Evolutionary conservation across 2,888 invertebrate species (phyloP), one percentile per base, ranked within the genome.

Genomic region (Portevinia maculata): DNA sequence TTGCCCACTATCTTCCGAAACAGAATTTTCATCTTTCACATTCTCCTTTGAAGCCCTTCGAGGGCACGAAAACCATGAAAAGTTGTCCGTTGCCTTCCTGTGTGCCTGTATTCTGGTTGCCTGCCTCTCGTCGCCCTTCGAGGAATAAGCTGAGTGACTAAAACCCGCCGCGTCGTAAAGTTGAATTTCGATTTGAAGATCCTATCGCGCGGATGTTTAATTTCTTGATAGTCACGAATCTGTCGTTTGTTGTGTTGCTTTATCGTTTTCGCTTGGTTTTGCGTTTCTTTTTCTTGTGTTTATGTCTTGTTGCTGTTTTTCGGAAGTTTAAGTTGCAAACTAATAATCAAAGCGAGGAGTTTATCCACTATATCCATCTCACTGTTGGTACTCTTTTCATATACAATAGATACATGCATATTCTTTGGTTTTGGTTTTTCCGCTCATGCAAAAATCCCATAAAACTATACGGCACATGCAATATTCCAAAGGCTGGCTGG

Each of bases 201-300:
- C 65, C 71, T 83, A 83, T 83, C 81, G 81, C 81, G 81, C 81
- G 76, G 81, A 83, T 83, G 81, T 83, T 83, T 83, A 83, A 83
- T 83, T 83, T 83, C 81, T 83, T 76, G 81, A 83, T 83, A 83
- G 81, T 83, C 81, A 83, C 81, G 81, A 83, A 83, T 83, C 81
- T 83, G 81, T 83, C 81, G 81, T 76, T 83, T 71, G 73, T 73
- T 79, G 73, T 73, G 79, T 73, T 71, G 65, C 53, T 70, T 60
- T 76, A 53, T 76, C 62, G 70, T 46, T 52, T 53, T 44, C 44
- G 37, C 5, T 28, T 55, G 3, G 8, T 41, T 71, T 71, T 41
- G 28, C 9, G 41, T 17, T 28, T 32, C n/a, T 0, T 37, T 39
- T 9, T 37, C 1, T 15, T 37, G 9, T 53, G 34, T 64, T 79